Evolutionary conservation across 1,140 invertebrate genomes (phyloP).

Genomic region (Solenopsis fugax): DNA sequence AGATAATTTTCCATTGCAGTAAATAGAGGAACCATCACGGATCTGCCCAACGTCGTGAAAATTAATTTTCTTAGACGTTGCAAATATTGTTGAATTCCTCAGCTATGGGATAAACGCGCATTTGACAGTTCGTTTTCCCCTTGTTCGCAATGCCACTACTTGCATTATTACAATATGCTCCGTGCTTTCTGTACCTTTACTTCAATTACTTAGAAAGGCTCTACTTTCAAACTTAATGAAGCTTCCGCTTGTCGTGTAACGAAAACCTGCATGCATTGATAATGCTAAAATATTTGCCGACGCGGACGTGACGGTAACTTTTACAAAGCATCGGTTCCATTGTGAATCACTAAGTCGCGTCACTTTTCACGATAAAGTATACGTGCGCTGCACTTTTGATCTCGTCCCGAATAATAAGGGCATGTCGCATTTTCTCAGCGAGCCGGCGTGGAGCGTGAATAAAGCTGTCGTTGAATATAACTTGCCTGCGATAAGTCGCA

Average conservation of each 20-base stretch:
- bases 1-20: conserved; percentile 28
- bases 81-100: conserved; percentile 17
- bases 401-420: not conserved
- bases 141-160: not conserved
- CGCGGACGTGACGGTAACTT: not conserved
- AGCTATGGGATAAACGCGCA: not conserved
- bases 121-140: not conserved
- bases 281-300: not conserved
- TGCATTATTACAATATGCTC: not conserved
- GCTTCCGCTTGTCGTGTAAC: not conserved
- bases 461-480: not conserved
- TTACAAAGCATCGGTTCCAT: not conserved
- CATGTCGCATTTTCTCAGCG: conserved; percentile 14
- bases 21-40: conserved; percentile 16
- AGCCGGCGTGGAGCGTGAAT: not conserved
- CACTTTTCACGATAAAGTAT: conserved; percentile 1
- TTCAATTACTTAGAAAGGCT: not conserved
- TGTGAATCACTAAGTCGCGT: not conserved
- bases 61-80: conserved; percentile 18
- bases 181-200: not conserved
- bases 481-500: conserved; percentile 14
- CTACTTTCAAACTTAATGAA: conserved; percentile 7
- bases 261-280: conserved; percentile 1
- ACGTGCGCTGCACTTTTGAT: not conserved
- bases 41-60: not conserved